Evolutionary conservation across 2,888 invertebrate genomes (phyloP).

Genomic region (Acleris holmiana): DNA sequence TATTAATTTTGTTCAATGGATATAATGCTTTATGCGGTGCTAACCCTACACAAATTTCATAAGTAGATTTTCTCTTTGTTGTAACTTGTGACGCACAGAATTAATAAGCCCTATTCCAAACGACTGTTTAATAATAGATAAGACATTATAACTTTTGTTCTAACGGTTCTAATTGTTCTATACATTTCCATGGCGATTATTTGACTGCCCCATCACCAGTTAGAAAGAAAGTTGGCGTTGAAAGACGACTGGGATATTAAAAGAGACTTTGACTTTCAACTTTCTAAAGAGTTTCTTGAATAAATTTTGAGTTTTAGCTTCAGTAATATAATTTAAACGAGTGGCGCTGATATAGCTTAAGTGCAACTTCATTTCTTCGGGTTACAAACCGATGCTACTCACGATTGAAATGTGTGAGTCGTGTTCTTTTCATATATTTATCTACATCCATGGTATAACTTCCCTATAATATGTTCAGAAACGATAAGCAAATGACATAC

Average conservation of each 20-base stretch:
- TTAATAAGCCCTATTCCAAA: too few relatives aligned
- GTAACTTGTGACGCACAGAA: too few relatives aligned
- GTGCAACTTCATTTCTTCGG: neutral
- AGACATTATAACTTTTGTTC: constrained; percentile 15
- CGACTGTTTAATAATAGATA: neutral
- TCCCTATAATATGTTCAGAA: too few relatives aligned
- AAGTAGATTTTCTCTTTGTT: neutral
- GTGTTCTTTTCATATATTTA: too few relatives aligned
- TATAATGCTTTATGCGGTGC: constrained; percentile 45
- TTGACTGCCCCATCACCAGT: constrained; percentile 46
- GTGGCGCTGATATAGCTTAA: constrained; percentile 47
- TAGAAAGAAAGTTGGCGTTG: constrained; percentile 59
- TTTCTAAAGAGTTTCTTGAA: constrained; percentile 70
- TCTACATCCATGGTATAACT: too few relatives aligned
- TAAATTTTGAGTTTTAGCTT: constrained; percentile 69
- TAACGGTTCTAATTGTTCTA: constrained; percentile 23
- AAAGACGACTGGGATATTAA: constrained; percentile 63
- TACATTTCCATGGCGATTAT: constrained; percentile 23
- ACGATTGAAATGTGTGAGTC: too few relatives aligned
- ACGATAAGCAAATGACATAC: too few relatives aligned
- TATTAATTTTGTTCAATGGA: constrained; percentile 65
- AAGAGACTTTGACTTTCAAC: constrained; percentile 68
- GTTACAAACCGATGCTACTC: neutral
- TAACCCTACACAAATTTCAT: constrained; percentile 17
- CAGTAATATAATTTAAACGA: constrained; percentile 64